phyloP scores from a whole-genome alignment of 2,888 invertebrate genomes.

The Osmoderma eremita region DNA sequence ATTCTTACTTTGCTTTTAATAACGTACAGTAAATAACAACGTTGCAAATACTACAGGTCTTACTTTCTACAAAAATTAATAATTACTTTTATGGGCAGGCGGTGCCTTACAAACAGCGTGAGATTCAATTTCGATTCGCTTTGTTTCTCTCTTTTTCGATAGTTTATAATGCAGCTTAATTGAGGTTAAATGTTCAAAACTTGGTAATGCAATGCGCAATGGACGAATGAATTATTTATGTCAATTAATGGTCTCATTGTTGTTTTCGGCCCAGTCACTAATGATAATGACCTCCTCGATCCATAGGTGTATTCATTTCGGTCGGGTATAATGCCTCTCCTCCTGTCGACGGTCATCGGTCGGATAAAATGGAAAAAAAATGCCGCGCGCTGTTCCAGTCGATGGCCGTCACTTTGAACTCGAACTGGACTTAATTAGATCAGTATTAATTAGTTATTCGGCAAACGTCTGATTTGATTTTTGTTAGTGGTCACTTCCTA shows the following conservation, averaged over 20 bases:
- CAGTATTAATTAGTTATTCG: background rate
- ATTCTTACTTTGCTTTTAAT: too few relatives aligned
- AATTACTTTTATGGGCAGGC: too few relatives aligned
- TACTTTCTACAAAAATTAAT: too few relatives aligned
- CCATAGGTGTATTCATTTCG: background rate
- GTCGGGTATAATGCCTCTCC: background rate
- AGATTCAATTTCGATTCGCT: too few relatives aligned
- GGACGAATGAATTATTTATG: slow-evolving; percentile 7
- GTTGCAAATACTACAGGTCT: too few relatives aligned
- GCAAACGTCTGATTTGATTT: too few relatives aligned
- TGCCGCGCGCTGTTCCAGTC: background rate
- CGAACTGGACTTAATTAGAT: background rate
- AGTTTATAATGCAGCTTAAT: background rate
- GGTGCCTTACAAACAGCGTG: too few relatives aligned
- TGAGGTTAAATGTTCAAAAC: slow-evolving; percentile 10
- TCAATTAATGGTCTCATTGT: slow-evolving; percentile 4
- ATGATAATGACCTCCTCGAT: slow-evolving; percentile 7
- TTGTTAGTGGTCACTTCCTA: too few relatives aligned
- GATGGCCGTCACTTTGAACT: background rate
- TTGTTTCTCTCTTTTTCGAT: background rate
- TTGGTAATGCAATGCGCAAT: background rate
- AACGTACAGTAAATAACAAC: too few relatives aligned
- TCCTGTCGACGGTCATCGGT: background rate
- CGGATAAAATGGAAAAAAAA: background rate
- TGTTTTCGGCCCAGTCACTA: slow-evolving; percentile 6